Evolutionary conservation across 2,113 vertebrate genomes (phyloP).

Genomic region (Sporophila hypoxantha): DNA sequence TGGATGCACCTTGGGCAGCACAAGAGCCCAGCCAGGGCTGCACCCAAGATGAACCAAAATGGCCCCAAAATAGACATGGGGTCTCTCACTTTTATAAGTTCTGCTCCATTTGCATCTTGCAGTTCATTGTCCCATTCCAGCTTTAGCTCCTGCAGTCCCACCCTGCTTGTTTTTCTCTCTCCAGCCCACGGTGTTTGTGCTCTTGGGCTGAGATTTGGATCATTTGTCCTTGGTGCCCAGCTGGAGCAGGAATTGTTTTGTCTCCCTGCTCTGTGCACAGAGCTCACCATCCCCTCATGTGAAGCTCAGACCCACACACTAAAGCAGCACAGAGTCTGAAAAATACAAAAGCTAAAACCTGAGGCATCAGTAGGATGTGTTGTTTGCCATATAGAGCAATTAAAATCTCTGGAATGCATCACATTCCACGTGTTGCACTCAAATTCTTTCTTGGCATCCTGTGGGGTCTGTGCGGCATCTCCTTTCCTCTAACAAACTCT

Average conservation of each 20-base stretch:
- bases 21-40: not conserved
- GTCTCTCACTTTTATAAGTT: not conserved
- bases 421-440: not conserved
- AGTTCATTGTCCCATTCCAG: not conserved
- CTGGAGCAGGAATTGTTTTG: not conserved
- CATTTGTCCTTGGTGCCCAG: not conserved
- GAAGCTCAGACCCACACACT: not conserved
- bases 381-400: not conserved
- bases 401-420: not conserved
- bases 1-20: not conserved
- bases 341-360: not conserved
- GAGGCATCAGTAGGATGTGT: not conserved
- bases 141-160: not conserved
- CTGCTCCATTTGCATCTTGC: not conserved
- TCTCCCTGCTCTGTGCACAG: not conserved
- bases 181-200: not conserved
- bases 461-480: not conserved
- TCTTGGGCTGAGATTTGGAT: not conserved
- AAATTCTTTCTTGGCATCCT: not conserved
- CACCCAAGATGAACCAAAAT: not conserved
- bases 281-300: rapidly evolving
- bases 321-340: not conserved
- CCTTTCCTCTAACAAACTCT: not conserved
- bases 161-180: not conserved
- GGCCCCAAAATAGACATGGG: not conserved